Base-by-base conservation (phyloP, 2,797 vertebrate genomes). In the Nyctibius grandis region DNA sequence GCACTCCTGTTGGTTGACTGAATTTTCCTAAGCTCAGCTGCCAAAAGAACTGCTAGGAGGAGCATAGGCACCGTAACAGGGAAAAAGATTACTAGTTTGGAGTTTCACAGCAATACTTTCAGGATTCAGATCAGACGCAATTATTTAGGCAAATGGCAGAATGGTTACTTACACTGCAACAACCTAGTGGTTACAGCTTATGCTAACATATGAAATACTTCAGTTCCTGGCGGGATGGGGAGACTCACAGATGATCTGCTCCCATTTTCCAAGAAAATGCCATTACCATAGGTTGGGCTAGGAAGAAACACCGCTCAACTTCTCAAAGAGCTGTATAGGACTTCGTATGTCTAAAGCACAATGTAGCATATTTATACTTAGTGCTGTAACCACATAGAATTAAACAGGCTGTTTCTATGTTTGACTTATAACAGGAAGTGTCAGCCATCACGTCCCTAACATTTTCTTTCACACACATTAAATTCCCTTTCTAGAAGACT, bases 231-330 rank as follows among this genome's bases (percentile, higher is more conserved):
- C 7, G 34, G 16, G 4, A 5, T 9, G 9, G 7, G 4, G 50
- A 45, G 12, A 50, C 25, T 69, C 16, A 33, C 1, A 9, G 6
- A 42, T 17, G 2, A 45, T 28, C 42, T 11, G 0, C 12, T 61
- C 16, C 7, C 6, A 4, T 69, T 82, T 75, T 45, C 31, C 34
- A 48, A 25, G 44, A 40, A 84, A 67, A 83, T 40, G 13, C 2
- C 1, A 70, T 65, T 69, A 25, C 4, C 6, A 7, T 25, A 38
- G 12, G 12, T 36, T 3, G 8, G 15, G 21, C 6, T 48, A 19
- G 15, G 26, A 82, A 54, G 29, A 73, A 85, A 1, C 9, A 19
- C 2, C 1, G 2, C 11, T 26, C 38, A 59, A 23, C 18, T 47
- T 76, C 20, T 80, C 19, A 59, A 34, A 68, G 9, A 31, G 10